These are phyloP conservation scores for Avahi laniger DNA, from an alignment of 2,797 vertebrate genomes.

Conservation along the genomic window DNA sequence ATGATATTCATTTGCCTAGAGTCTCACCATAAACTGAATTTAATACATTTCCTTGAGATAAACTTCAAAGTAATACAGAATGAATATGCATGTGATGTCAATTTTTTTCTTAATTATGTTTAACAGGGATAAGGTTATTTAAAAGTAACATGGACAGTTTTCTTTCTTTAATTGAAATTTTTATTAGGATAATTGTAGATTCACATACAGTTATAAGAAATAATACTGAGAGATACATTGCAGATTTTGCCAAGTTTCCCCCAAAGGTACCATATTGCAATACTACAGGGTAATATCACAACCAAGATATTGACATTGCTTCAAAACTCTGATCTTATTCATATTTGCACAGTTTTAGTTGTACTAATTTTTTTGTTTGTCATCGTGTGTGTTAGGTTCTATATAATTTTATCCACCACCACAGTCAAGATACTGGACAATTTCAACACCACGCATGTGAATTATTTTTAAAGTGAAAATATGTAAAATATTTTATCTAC, in stretches of 20 bases:
- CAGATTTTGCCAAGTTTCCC: neutral
- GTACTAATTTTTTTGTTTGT: neutral
- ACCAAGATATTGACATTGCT: neutral
- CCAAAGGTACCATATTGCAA: neutral
- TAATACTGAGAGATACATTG: neutral
- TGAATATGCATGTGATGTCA: neutral
- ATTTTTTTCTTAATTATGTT: neutral
- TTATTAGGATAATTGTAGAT: neutral
- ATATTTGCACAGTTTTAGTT: neutral
- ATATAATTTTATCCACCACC: neutral
- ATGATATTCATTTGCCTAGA: neutral
- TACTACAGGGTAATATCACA: neutral
- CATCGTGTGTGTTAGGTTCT: accelerated
- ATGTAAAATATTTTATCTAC: neutral
- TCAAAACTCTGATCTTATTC: neutral
- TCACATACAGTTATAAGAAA: neutral
- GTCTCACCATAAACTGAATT: neutral
- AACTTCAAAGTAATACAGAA: neutral
- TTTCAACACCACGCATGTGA: neutral
- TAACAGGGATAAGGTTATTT: neutral
- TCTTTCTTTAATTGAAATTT: neutral
- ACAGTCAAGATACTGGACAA: neutral
- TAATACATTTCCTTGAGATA: slow-evolving; percentile 14
- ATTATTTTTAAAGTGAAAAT: neutral
- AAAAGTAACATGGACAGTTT: neutral